Percentiles rank a stretch among this genome's conserved stretches.
Evolutionary conservation across 2,113 vertebrate genomes (phyloP).

Genomic region (Myrmecobius fasciatus): DNA sequence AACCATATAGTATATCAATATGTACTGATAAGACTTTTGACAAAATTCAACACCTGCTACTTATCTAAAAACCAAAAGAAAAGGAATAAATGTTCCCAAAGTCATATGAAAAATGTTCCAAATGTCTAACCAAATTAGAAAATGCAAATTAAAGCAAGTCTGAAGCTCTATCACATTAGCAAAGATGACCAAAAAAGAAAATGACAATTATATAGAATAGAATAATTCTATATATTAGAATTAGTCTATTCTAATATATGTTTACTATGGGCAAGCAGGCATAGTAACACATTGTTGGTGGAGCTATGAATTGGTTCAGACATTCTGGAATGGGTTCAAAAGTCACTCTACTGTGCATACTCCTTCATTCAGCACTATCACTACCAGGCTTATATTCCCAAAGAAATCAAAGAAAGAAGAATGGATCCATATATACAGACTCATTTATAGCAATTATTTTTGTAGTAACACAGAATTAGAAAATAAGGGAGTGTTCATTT

Average conservation of each 20-base stretch:
- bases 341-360: neutral
- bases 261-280: neutral
- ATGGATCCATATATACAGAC: neutral
- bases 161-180: neutral
- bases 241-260: no score
- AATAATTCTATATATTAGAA: no score
- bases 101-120: neutral
- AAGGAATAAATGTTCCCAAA: neutral
- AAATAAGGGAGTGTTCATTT: neutral
- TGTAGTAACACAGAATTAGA: neutral
- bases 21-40: neutral
- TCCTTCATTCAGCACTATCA: neutral
- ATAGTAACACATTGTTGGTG: neutral
- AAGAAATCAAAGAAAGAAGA: neutral
- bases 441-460: neutral
- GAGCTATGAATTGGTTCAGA: neutral
- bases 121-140: neutral
- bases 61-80: neutral
- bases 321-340: neutral
- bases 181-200: neutral
- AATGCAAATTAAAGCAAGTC: neutral
- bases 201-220: no score
- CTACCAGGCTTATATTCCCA: neutral
- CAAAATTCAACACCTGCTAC: neutral
- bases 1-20: neutral